Conservation (phyloP, 2,888 invertebrate genomes). For the Eledona agricola region DNA sequence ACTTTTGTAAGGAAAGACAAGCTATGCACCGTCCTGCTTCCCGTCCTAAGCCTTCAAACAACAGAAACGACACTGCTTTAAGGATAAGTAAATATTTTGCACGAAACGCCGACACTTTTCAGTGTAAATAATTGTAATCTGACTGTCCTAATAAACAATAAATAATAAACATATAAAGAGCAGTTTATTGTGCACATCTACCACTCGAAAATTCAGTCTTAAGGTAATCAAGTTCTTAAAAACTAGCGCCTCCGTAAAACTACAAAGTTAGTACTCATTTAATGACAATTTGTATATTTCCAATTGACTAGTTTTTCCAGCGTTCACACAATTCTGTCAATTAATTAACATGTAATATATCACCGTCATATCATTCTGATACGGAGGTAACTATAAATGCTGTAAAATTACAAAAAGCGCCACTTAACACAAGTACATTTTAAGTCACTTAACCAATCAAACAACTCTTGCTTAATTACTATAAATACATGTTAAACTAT, state of each 20-base stretch:
- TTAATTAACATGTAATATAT: slow-evolving; percentile 8
- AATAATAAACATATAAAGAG: slow-evolving; percentile 16
- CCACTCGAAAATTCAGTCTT: slow-evolving; percentile 22
- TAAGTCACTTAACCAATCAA: slow-evolving; percentile 6
- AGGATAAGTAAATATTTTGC: slow-evolving; percentile 28
- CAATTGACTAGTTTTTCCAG: slow-evolving; percentile 26
- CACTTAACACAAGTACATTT: not conserved
- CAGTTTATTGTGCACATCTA: slow-evolving; percentile 25
- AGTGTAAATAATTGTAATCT: slow-evolving; percentile 28
- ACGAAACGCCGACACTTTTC: slow-evolving; percentile 16
- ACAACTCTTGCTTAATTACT: too few species aligned
- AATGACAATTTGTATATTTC: slow-evolving; percentile 24
- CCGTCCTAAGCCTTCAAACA: slow-evolving; percentile 44
- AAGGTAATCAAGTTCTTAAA: slow-evolving; percentile 3
- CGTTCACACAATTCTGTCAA: slow-evolving; percentile 21
- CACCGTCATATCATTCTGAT: slow-evolving; percentile 1
- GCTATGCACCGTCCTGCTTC: slow-evolving; percentile 49
- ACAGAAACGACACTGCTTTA: slow-evolving; percentile 23
- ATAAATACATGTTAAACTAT: not conserved
- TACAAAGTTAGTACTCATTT: not conserved
- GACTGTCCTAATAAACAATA: slow-evolving; percentile 27
- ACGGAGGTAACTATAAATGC: slow-evolving; percentile 9
- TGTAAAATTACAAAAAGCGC: not conserved
- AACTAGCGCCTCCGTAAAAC: not conserved
- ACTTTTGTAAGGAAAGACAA: slow-evolving; percentile 29